Evolutionary conservation across 2,797 vertebrate species (phyloP).

Genomic region (Xenopus petersii): DNA sequence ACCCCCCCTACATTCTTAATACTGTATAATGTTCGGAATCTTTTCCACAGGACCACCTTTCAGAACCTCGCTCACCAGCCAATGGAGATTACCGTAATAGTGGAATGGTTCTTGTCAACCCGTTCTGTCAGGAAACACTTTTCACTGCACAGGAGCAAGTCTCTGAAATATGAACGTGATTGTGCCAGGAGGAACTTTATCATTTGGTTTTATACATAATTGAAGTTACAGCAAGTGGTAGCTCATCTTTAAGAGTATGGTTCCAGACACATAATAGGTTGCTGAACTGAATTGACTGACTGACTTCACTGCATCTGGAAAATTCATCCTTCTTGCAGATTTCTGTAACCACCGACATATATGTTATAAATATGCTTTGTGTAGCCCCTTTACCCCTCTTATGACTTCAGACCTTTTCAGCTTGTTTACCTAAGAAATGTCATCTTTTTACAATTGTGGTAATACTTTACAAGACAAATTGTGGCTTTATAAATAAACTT

Average conservation of each 20-base stretch:
- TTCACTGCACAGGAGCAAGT: conserved; percentile 85
- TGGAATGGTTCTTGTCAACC: conserved; percentile 94
- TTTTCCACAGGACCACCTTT: conserved; percentile 67
- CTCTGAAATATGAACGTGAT: conserved; percentile 71
- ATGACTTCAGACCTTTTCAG: conserved; percentile 68
- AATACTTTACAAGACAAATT: conserved; percentile 82
- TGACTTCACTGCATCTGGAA: conserved; percentile 20
- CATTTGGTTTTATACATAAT: conserved; percentile 53
- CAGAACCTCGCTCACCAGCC: conserved; percentile 87
- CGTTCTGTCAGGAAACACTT: conserved; percentile 96
- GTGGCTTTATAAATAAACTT: conserved; percentile 88
- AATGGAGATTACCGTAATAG: conserved; percentile 92
- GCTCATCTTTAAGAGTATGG: not conserved
- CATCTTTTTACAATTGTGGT: conserved; percentile 83
- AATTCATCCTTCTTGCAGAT: conserved; percentile 7
- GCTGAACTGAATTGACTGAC: conserved; percentile 15
- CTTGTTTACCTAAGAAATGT: conserved; percentile 68
- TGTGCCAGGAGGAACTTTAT: not conserved
- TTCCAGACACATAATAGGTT: not conserved
- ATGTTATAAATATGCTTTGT: conserved; percentile 72
- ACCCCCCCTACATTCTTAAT: not conserved
- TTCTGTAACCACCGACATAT: conserved; percentile 48
- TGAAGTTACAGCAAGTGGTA: not conserved
- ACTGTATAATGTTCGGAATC: conserved; percentile 18
- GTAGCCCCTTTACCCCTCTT: conserved; percentile 58